phyloP scores from a whole-genome alignment of 2,888 invertebrate species.

The Melanchra persicariae region DNA sequence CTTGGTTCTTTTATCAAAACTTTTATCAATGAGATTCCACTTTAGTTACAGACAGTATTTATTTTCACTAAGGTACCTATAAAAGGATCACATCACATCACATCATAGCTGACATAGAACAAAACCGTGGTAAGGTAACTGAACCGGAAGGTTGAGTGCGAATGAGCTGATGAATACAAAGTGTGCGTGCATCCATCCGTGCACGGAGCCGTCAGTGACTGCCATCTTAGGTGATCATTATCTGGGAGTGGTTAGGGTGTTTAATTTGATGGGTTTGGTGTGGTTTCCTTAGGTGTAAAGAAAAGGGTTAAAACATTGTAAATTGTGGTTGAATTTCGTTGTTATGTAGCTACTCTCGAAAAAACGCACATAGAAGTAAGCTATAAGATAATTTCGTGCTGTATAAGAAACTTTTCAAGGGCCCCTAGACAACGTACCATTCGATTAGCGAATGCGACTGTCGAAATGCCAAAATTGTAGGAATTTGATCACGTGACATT shows the following conservation, averaged over 20 bases:
- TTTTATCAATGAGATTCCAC: not conserved
- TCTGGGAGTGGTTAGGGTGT: slow-evolving; percentile 10
- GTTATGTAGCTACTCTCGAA: too few relatives aligned
- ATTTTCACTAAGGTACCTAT: not conserved
- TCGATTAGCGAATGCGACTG: too few relatives aligned
- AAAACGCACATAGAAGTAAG: too few relatives aligned
- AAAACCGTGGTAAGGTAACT: slow-evolving; percentile 60
- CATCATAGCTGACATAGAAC: slow-evolving; percentile 34
- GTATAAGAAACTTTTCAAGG: too few relatives aligned
- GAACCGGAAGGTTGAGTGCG: slow-evolving; percentile 78
- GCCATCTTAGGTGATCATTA: slow-evolving; percentile 49
- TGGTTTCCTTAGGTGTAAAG: too few relatives aligned
- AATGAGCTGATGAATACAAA: slow-evolving; percentile 85
- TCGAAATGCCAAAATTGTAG: too few relatives aligned
- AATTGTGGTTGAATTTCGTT: not conserved
- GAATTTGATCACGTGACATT: too few relatives aligned
- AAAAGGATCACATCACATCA: slow-evolving; percentile 4
- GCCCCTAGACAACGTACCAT: too few relatives aligned
- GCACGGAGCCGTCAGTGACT: slow-evolving; percentile 66
- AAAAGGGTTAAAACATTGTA: not conserved
- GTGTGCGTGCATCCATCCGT: slow-evolving; percentile 68
- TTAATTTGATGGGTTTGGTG: slow-evolving; percentile 18
- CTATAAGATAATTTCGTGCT: too few relatives aligned
- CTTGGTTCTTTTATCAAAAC: not conserved
- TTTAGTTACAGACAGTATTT: too few relatives aligned